Percentiles rank a stretch among this genome's conserved stretches.
phyloP scores from a whole-genome alignment of 2,797 vertebrate species.

The Acanthurus tractus region DNA sequence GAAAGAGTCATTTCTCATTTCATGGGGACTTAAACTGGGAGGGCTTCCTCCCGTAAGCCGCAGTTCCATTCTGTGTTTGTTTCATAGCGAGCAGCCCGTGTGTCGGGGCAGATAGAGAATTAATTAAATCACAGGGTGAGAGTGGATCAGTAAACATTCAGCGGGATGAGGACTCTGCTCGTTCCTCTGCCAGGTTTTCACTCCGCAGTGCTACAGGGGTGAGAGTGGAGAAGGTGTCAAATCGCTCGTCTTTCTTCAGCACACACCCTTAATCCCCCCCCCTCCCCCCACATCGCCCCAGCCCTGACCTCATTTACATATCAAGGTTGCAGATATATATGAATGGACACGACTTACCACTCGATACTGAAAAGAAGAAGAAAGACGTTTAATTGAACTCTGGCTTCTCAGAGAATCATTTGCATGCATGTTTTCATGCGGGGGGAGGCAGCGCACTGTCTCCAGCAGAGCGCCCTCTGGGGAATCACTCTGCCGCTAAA shows the following conservation, averaged over 20 bases:
- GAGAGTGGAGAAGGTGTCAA: slow-evolving; percentile 55
- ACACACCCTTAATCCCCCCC: slow-evolving; percentile 27
- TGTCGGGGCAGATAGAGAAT: slow-evolving; percentile 31
- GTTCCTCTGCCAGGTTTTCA: slow-evolving; percentile 20
- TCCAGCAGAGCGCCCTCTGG: slow-evolving; percentile 3
- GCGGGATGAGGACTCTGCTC: slow-evolving; percentile 29
- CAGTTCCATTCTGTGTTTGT: slow-evolving; percentile 19
- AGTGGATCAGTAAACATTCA: slow-evolving; percentile 49
- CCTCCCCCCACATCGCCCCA: slow-evolving; percentile 13
- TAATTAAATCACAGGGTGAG: slow-evolving; percentile 52
- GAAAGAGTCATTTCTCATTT: slow-evolving; percentile 12
- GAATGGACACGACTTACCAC: slow-evolving; percentile 46
- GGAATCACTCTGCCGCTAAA: slow-evolving; percentile 22
- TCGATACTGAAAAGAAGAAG: slow-evolving; percentile 31
- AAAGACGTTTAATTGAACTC: slow-evolving; percentile 56
- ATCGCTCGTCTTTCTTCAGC: slow-evolving; percentile 35
- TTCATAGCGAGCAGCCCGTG: slow-evolving; percentile 14
- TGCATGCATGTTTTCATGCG: slow-evolving; percentile 58
- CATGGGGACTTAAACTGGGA: slow-evolving; percentile 32
- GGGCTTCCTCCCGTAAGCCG: slow-evolving; percentile 14
- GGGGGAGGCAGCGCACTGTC: slow-evolving; percentile 21
- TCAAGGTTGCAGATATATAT: slow-evolving; percentile 42
- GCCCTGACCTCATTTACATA: slow-evolving; percentile 54
- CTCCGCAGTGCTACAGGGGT: slow-evolving; percentile 23
- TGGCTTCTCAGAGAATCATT: slow-evolving; percentile 56